Evolutionary conservation across 2,797 vertebrate species (phyloP), one percentile per base, ranked within the genome.

Genomic region (Setipinna tenuifilis): DNA sequence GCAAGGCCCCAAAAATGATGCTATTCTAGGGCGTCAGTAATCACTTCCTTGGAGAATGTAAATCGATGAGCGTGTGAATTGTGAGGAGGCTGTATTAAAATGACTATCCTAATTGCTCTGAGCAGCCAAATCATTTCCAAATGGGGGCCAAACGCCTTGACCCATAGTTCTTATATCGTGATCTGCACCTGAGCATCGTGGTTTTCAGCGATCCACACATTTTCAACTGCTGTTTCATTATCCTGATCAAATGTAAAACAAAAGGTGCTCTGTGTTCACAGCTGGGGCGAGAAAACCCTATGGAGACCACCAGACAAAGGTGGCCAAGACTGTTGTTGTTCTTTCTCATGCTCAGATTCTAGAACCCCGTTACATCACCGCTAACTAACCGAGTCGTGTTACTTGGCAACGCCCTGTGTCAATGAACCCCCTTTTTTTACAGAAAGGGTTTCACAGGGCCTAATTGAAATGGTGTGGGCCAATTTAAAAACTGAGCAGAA

Each of bases 341-440:
- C 71, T 78, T 78, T 78, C 71, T 78, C 71, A 78, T 78, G 71
- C 71, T 78, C 17, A 44, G 71, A 11, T 31, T 78, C 35, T 78
- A 19, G 1, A 78, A 44, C 16, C 31, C 35, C 1, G 41, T 78
- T 44, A 21, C 71, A 78, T 78, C 71, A 78, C 31, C 10, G 35
- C 31, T 78, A 78, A 78, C 71, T 41, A 71, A 71, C 28, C 31
- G 31, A 78, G 71, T 78, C 71, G 11, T 78, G 35, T 78, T 78
- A 41, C 31, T 41, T 31, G 31, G 71, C 31, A 44, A 78, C 71
- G 41, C 71, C 71, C 31, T 78, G 50, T 54, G 50, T 54, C 7
- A 54, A 7, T 21, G 58, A 21, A 2, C 19, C 17, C 5, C 58
- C 58, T 59, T 21, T 9, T 44, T 17, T n/a, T n/a, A n/a, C n/a